Conservation (phyloP, 1,140 invertebrate genomes). For the Drosophila sproati region DNA sequence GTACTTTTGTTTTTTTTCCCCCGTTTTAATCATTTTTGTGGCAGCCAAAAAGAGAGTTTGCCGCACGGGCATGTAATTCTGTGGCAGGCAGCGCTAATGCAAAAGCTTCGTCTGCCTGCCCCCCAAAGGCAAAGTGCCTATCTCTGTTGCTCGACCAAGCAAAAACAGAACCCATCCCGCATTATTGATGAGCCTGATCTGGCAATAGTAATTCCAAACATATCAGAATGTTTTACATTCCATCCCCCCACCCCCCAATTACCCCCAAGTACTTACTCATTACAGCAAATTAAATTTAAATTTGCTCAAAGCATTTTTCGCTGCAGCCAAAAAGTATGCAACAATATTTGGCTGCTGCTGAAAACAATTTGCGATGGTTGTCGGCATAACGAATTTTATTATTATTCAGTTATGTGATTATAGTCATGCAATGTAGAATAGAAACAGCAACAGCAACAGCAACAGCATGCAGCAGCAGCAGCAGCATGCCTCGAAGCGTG, state of each 20-base stretch:
- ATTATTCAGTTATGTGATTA: background rate
- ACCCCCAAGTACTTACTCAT: too few relatives aligned
- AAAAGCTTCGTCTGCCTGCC: conserved; percentile 2
- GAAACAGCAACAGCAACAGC: conserved; percentile 5
- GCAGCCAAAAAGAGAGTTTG: background rate
- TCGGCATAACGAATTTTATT: conserved; percentile 27
- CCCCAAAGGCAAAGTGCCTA: background rate
- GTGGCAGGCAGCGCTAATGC: conserved; percentile 44
- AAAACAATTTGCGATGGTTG: conserved; percentile 28
- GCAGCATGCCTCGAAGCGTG: conserved; percentile 6
- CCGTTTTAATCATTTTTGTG: conserved; percentile 37
- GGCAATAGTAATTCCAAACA: background rate
- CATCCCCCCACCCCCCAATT: too few relatives aligned
- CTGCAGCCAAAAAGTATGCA: conserved; percentile 57
- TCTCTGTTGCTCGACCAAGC: conserved; percentile 3
- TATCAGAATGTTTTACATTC: background rate
- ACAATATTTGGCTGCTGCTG: conserved; percentile 1
- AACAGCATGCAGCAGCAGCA: conserved; percentile 26
- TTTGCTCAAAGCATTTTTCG: background rate
- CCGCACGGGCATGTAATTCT: conserved; percentile 31
- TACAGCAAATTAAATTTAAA: background rate
- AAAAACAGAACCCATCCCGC: background rate
- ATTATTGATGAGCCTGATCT: conserved; percentile 30
- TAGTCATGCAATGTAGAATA: background rate
- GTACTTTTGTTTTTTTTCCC: background rate